phyloP scores from a whole-genome alignment of 2,888 invertebrate species.

The Adineta ricciae region DNA sequence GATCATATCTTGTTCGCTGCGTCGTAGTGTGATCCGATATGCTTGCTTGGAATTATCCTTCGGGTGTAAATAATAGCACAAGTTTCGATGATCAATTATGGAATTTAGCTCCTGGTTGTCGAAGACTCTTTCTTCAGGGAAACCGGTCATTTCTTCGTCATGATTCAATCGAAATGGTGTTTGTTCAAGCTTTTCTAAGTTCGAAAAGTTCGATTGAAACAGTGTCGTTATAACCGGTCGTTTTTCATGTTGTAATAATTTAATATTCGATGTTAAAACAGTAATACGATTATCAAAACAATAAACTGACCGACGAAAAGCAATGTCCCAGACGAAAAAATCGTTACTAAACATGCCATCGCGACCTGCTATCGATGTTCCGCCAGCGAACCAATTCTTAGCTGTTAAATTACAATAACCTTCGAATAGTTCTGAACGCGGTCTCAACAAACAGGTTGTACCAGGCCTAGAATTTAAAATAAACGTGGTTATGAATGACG shows the following conservation, averaged over 20 bases:
- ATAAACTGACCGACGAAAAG: background rate
- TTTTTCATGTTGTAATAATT: background rate
- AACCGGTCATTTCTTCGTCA: background rate
- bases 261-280: background rate
- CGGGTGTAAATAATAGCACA: slow-evolving; percentile 16
- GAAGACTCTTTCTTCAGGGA: background rate
- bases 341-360: slow-evolving; percentile 2
- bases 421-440: slow-evolving; percentile 7
- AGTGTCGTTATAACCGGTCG: slow-evolving; percentile 3
- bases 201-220: background rate
- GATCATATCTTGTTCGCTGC: background rate
- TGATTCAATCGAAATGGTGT: background rate
- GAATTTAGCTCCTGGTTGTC: background rate
- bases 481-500: too few relatives aligned
- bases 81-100: background rate
- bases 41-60: background rate
- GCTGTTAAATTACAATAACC: slow-evolving; percentile 17
- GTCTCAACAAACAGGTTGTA: background rate
- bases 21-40: background rate
- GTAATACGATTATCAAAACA: slow-evolving; percentile 15
- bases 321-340: background rate
- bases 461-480: background rate
- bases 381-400: slow-evolving; percentile 17
- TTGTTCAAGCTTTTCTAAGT: background rate
- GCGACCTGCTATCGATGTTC: background rate